Evolutionary conservation across 2,888 invertebrate genomes (phyloP).

Genomic region (Agriopis leucophaearia): DNA sequence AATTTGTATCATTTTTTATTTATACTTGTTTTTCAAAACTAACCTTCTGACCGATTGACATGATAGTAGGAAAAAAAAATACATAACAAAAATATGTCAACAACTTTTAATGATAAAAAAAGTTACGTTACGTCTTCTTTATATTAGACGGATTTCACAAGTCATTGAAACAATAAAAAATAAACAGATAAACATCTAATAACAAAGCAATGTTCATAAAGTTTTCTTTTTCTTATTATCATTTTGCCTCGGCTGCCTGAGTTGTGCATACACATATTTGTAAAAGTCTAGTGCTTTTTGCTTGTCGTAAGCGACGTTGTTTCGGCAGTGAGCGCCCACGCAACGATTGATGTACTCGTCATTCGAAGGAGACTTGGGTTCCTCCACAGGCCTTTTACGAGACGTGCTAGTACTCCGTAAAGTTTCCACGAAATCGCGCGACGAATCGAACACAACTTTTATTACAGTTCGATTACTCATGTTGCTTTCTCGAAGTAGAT

Average conservation of each 20-base stretch:
- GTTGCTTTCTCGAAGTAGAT: constrained; percentile 69
- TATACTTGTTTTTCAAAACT: too few species aligned
- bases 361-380: constrained; percentile 55
- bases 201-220: constrained; percentile 47
- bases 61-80: too few species aligned
- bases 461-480: constrained; percentile 78
- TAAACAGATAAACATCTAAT: constrained; percentile 47
- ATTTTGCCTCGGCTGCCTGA: constrained; percentile 68
- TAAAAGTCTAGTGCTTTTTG: constrained; percentile 83
- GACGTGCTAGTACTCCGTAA: constrained; percentile 70
- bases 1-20: too few species aligned
- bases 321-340: constrained; percentile 70
- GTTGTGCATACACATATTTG: constrained; percentile 81
- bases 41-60: too few species aligned
- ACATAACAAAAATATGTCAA: too few species aligned
- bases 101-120: background rate
- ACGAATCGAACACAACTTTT: constrained; percentile 79
- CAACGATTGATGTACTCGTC: constrained; percentile 71
- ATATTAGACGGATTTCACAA: background rate
- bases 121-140: background rate
- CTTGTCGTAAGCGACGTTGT: constrained; percentile 71
- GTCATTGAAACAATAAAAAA: constrained; percentile 46
- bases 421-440: constrained; percentile 78
- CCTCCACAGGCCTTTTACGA: constrained; percentile 57
- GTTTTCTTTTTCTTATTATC: constrained; percentile 63